Conservation (phyloP, 2,113 vertebrate genomes). For the Tricholaema leucomelas region DNA sequence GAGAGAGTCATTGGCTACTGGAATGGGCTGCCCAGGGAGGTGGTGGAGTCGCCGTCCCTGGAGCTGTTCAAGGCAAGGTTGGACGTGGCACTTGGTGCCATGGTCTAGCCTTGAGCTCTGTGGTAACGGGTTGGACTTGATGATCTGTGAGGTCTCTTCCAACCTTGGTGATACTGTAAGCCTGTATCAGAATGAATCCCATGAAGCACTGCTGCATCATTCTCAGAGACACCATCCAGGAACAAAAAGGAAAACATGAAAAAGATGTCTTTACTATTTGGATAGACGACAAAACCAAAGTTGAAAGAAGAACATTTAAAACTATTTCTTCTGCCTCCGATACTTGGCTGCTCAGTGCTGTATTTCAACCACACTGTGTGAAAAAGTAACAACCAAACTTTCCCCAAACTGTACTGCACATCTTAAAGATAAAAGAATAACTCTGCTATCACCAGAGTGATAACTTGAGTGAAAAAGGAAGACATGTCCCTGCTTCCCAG, state of each 20-base stretch:
- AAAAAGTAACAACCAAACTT: neutral
- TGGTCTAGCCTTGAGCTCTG: too few species aligned
- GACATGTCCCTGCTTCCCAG: neutral
- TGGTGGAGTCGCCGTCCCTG: too few species aligned
- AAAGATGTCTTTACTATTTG: neutral
- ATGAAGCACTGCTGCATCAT: neutral
- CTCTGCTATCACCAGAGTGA: neutral
- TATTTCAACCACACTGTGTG: neutral
- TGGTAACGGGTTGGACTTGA: too few species aligned
- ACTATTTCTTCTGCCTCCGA: neutral
- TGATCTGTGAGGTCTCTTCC: too few species aligned
- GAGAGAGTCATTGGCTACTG: too few species aligned
- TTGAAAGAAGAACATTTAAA: neutral
- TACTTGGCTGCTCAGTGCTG: neutral
- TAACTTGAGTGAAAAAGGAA: neutral
- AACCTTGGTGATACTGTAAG: too few species aligned
- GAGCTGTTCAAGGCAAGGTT: too few species aligned
- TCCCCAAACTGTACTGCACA: neutral
- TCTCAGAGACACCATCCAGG: neutral
- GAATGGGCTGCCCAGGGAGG: too few species aligned
- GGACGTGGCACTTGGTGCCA: too few species aligned
- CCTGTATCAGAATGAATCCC: neutral
- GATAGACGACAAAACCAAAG: neutral
- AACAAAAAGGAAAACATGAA: neutral
- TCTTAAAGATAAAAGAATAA: neutral